These are phyloP conservation scores for Anthophora plumipes DNA, from an alignment of 2,888 invertebrate genomes.

Conservation along the genomic window DNA sequence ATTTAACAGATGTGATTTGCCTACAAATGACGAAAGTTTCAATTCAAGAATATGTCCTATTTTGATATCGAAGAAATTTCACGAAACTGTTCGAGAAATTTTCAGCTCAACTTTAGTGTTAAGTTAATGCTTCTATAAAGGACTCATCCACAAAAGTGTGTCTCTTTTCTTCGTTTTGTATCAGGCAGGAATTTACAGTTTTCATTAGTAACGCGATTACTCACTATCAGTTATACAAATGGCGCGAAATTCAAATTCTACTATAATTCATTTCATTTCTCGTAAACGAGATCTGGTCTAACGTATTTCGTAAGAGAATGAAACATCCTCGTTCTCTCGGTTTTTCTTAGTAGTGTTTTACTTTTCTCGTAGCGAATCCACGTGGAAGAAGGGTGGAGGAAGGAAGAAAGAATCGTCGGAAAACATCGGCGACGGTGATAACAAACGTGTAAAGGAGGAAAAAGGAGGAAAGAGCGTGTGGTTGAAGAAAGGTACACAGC, in stretches of 20 bases:
- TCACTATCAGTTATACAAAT: too few relatives aligned
- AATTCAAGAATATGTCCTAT: too few relatives aligned
- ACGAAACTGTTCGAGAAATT: too few relatives aligned
- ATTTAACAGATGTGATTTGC: slow-evolving; percentile 6
- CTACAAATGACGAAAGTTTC: not conserved
- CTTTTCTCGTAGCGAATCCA: slow-evolving; percentile 43
- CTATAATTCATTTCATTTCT: slow-evolving; percentile 16
- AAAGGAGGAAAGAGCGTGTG: slow-evolving; percentile 2
- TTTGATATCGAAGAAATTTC: too few relatives aligned
- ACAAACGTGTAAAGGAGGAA: slow-evolving; percentile 6
- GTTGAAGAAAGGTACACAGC: not conserved
- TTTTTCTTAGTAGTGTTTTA: slow-evolving; percentile 45
- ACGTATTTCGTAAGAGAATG: slow-evolving; percentile 7
- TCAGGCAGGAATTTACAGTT: too few relatives aligned
- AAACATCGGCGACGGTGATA: not conserved
- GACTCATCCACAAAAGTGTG: too few relatives aligned
- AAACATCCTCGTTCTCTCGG: not conserved
- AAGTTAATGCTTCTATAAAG: too few relatives aligned
- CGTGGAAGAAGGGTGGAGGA: not conserved
- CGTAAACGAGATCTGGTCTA: slow-evolving; percentile 36
- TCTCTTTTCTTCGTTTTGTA: too few relatives aligned
- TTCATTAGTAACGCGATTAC: too few relatives aligned
- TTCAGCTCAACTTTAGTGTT: too few relatives aligned
- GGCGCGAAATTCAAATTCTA: too few relatives aligned
- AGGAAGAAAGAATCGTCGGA: slow-evolving; percentile 1